phyloP scores from a whole-genome alignment of 2,888 invertebrate genomes.

The Ophraella communa region DNA sequence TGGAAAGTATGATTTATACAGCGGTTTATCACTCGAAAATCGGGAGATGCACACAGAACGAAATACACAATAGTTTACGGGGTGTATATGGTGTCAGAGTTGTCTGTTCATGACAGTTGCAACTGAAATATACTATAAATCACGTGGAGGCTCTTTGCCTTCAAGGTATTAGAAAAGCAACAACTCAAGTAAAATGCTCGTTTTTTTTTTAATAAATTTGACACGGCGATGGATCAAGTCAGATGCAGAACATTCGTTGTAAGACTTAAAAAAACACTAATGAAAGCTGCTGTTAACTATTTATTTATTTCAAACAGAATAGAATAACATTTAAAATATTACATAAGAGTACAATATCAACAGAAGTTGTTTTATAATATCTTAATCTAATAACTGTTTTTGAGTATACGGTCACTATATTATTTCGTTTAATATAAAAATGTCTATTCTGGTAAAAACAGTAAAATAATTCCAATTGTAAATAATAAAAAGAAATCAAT shows the following conservation, averaged over 20 bases:
- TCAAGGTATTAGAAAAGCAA: slow-evolving; percentile 36
- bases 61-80: slow-evolving; percentile 38
- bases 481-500: no score
- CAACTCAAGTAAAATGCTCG: slow-evolving; percentile 39
- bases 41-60: slow-evolving; percentile 22
- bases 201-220: slow-evolving; percentile 29
- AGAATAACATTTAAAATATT: no score
- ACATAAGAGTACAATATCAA: no score
- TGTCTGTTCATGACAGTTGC: slow-evolving; percentile 44
- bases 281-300: no score
- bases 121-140: slow-evolving; percentile 46
- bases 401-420: no score
- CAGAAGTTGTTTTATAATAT: no score
- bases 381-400: no score
- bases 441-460: no score
- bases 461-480: no score
- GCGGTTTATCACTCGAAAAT: slow-evolving; percentile 14
- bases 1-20: slow-evolving; percentile 24
- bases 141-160: slow-evolving; percentile 35
- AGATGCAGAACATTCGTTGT: neutral
- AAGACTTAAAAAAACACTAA: neutral
- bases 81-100: slow-evolving; percentile 30
- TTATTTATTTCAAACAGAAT: no score
- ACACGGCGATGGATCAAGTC: slow-evolving; percentile 10
- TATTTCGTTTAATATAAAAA: no score